A percentile compares a stretch with the other conserved stretches of the same genome.
These are phyloP conservation scores for Epizoanthus ramosus DNA, from an alignment of 92 coral and sea anemone genomes.

Conservation along the genomic window DNA sequence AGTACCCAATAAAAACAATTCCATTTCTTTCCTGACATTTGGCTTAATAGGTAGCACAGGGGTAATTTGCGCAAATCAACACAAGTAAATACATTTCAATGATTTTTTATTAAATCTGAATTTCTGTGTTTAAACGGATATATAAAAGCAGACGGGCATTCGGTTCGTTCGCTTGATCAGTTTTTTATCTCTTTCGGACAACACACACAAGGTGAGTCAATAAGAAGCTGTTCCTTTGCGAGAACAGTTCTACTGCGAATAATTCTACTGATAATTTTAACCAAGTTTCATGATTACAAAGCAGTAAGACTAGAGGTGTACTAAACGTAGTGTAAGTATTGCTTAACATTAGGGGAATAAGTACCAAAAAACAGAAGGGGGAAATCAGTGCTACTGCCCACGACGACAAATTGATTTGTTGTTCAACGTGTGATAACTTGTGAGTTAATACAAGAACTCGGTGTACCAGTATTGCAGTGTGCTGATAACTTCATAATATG, in stretches of 20 bases:
- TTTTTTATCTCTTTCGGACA: neutral
- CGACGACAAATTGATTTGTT: no score
- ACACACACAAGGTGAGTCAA: neutral
- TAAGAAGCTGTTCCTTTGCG: neutral
- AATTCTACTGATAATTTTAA: neutral
- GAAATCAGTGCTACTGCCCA: no score
- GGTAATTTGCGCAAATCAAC: conserved; percentile 13
- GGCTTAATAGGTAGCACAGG: conserved; percentile 1
- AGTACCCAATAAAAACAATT: conserved; percentile 14
- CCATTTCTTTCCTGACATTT: conserved; percentile 32
- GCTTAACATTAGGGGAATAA: no score
- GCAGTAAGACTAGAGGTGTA: neutral
- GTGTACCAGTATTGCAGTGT: neutral
- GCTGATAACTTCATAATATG: neutral
- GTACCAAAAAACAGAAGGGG: no score
- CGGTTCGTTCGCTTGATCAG: neutral
- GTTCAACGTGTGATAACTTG: neutral
- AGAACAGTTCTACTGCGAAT: neutral
- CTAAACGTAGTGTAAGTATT: neutral
- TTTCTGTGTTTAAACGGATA: conserved; percentile 17
- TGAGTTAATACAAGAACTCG: neutral
- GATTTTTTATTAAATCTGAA: neutral
- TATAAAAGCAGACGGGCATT: neutral
- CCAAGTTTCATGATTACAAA: neutral
- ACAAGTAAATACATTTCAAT: conserved; percentile 14